Evolutionary conservation across 1,140 invertebrate species (phyloP), one percentile per base, ranked within the genome.

Genomic region (Gryon sp.): DNA sequence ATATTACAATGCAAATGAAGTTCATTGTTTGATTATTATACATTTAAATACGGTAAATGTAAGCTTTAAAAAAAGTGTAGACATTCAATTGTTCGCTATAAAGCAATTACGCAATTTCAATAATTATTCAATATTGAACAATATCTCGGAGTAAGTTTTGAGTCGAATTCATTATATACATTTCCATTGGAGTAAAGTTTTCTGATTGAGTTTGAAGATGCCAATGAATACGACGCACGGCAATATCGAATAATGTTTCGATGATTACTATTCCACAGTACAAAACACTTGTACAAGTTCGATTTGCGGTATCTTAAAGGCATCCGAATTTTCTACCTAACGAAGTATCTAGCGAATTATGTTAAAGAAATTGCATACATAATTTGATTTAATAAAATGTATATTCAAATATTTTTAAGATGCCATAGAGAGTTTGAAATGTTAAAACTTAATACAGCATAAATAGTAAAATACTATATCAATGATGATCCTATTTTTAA

Each of bases 221-320:
- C 45, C 55, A 53, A 62, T 50, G 53, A 69, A 52, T 38, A 43
- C 30, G 55, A 52, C 36, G 66, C 28, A 30, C 5, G 20, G 28
- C 65, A 41, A 62, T 28, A 53, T 53, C 22, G 14, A 53, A 70
- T 70, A 60, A 62, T 70, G 30, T 60, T 60, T 36, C 55, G 55
- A 52, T 11, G 55, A 70, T 70, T 60, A 46, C 45, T 52, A 62
- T 70, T 70, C 62, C 65, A 40, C 66, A 53, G 26, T 70, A 20
- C 46, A 52, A 60, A 53, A 48, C 20, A 38, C n/a, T 53, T 18
- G 34, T 52, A 53, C 45, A 45, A 53, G 34, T 48, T 70, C 65
- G 38, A 68, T 60, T 7, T 41, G 11, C 36, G 24, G 28, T 45
- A 8, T 52, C 45, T 60, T 9, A 1, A 8, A 57, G n/a, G 41